Percentiles rank a stretch among this genome's conserved stretches.
These are phyloP conservation scores for Caenorhabditis uteleia DNA, from an alignment of 2,888 invertebrate species.

Conservation along the genomic window DNA sequence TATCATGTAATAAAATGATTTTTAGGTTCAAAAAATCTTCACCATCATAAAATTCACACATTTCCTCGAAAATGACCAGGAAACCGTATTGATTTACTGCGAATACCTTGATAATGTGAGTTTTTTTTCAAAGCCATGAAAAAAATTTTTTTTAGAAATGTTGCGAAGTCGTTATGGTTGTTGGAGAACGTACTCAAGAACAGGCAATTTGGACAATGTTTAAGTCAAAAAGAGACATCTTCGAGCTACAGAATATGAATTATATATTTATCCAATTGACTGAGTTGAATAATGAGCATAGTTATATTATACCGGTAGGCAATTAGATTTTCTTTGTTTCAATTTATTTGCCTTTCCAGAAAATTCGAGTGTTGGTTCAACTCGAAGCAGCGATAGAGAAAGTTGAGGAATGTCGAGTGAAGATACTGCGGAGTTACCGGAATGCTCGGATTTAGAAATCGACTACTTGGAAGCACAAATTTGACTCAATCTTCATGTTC, in stretches of 20 bases:
- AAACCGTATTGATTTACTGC: slow-evolving; percentile 1
- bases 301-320: slow-evolving; percentile 35
- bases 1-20: no score
- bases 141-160: no score
- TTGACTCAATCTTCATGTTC: slow-evolving; percentile 24
- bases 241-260: slow-evolving; percentile 33
- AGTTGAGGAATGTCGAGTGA: slow-evolving; percentile 5
- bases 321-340: no score
- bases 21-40: no score
- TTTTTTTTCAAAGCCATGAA: slow-evolving; percentile 6
- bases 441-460: slow-evolving; percentile 12
- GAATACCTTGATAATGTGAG: not conserved
- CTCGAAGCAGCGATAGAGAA: slow-evolving; percentile 38
- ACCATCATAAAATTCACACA: not conserved
- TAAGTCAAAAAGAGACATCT: slow-evolving; percentile 41
- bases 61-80: slow-evolving; percentile 1
- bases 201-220: slow-evolving; percentile 23
- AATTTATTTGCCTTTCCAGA: no score
- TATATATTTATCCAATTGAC: slow-evolving; percentile 39
- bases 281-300: slow-evolving; percentile 22
- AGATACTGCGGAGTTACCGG: slow-evolving; percentile 4
- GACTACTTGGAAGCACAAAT: slow-evolving; percentile 36
- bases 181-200: slow-evolving; percentile 21
- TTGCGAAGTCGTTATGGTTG: slow-evolving; percentile 36
- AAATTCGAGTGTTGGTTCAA: slow-evolving; percentile 37